Evolutionary conservation across 2,113 vertebrate species (phyloP).

Genomic region (Crotalus helleri): DNA sequence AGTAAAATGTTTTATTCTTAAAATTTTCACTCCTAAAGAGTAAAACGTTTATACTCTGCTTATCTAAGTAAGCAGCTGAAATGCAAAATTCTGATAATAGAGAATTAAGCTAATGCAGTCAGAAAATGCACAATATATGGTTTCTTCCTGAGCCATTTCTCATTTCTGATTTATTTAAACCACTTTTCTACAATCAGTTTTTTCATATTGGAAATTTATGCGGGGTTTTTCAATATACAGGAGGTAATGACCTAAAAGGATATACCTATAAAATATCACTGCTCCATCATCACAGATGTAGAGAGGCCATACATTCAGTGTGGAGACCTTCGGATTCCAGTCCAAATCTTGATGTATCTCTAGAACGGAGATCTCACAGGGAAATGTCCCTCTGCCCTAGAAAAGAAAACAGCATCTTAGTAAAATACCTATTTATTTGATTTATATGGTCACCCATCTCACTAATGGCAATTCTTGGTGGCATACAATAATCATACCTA

Average conservation of each 20-base stretch:
- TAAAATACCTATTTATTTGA: background rate
- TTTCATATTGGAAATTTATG: background rate
- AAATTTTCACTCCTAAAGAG: background rate
- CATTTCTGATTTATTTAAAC: background rate
- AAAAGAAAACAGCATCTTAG: slow-evolving; percentile 17
- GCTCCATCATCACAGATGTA: slow-evolving; percentile 99
- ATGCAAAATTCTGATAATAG: background rate
- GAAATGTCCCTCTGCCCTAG: slow-evolving; percentile 96
- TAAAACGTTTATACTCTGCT: background rate
- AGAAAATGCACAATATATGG: background rate
- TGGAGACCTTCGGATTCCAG: slow-evolving; percentile 98
- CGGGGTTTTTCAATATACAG: no score
- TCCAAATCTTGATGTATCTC: slow-evolving; percentile 98
- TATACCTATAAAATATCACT: slow-evolving; percentile 97
- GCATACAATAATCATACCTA: background rate
- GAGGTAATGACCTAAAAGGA: background rate
- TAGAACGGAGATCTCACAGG: slow-evolving; percentile 95
- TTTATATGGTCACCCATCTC: background rate
- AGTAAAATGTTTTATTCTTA: background rate
- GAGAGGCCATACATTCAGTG: slow-evolving; percentile 96
- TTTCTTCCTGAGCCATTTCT: background rate
- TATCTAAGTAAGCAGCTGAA: background rate
- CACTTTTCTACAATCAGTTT: background rate
- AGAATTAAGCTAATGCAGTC: background rate
- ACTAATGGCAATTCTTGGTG: background rate